Evolutionary conservation across 2,888 invertebrate species (phyloP), one percentile per base, ranked within the genome.

Genomic region (Eucera pruinosa): DNA sequence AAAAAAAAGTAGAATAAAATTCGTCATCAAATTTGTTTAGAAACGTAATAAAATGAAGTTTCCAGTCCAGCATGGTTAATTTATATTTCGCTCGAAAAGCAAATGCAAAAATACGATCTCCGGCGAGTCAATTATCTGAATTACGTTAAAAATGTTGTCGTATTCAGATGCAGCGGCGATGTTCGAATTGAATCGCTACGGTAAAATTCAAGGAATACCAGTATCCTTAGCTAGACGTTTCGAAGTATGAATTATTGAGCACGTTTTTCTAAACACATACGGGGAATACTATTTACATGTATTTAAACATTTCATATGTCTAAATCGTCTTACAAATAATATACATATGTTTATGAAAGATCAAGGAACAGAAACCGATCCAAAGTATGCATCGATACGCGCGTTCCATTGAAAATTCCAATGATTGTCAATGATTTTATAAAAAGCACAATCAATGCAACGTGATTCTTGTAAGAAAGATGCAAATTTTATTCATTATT

Each of bases 231-330:
- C 6, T 11, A 30, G 2, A 4, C 0, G 23, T 54, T n/a, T 23
- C 23, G 45, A n/a, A 18, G 3, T 30, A 57, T 66, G 47, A 57
- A 57, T 66, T 57, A 48, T 66, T 57, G n/a, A 65, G n/a, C 25
- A 55, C 0, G 25, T 65, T 65, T 45, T 65, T 65, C 23, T 13
- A 13, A 61, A 27, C 43, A 23, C 1, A 5, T 11, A n/a, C n/a
- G n/a, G 2, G 5, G 11, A 64, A 64, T 54, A n/a, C 20, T 64
- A 54, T 64, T 64, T 43, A 54, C 41, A 23, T 13, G 15, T 11
- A 3, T 25, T 43, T 20, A 2, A 33, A 33, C 2, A 43, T 4
- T 41, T 18, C 0, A n/a, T 7, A 27, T 27, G 6, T 27, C 18
- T n/a, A 57, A 41, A 41, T 25, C 25, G 3, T 23, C 6, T 6